Conservation (phyloP, 23 tunicate species). For the Styela plicata region DNA sequence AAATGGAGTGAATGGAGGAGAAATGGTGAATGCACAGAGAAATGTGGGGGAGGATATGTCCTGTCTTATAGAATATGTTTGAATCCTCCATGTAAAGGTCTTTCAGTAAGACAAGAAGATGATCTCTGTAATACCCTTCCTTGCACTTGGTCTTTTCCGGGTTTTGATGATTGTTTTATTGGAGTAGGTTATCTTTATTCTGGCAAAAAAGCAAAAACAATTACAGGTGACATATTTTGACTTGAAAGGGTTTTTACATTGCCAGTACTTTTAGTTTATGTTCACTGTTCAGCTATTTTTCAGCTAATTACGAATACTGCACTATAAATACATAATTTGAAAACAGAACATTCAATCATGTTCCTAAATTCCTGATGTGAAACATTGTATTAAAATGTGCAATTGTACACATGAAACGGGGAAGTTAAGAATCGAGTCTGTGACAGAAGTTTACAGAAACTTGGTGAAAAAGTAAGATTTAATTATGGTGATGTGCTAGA, state of each 20-base stretch:
- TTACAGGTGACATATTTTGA: constrained; percentile 3
- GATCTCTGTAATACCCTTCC: constrained; percentile 53
- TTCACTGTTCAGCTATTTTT: too few relatives aligned
- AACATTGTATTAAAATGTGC: too few relatives aligned
- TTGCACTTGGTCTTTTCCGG: constrained; percentile 42
- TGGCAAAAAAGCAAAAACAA: constrained; percentile 30
- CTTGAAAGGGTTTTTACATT: background rate
- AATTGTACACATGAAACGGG: too few relatives aligned
- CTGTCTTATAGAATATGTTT: constrained; percentile 40
- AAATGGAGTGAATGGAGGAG: constrained; percentile 57
- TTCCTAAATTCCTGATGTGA: too few relatives aligned
- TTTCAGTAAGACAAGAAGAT: constrained; percentile 18
- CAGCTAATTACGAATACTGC: too few relatives aligned
- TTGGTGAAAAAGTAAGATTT: too few relatives aligned
- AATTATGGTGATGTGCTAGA: too few relatives aligned
- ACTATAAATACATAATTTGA: too few relatives aligned
- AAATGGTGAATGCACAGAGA: constrained; percentile 53
- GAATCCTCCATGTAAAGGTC: constrained; percentile 63
- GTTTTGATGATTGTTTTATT: constrained; percentile 45
- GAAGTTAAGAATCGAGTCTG: too few relatives aligned
- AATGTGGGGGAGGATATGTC: constrained; percentile 57
- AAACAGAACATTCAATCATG: too few relatives aligned
- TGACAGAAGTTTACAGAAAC: too few relatives aligned
- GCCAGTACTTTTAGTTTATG: too few relatives aligned
- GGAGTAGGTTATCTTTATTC: constrained; percentile 61